A percentile compares a stretch with the other conserved stretches of the same genome.
These are phyloP conservation scores for Rhinopomastus cyanomelas DNA, from an alignment of 2,113 vertebrate genomes.

Conservation along the genomic window DNA sequence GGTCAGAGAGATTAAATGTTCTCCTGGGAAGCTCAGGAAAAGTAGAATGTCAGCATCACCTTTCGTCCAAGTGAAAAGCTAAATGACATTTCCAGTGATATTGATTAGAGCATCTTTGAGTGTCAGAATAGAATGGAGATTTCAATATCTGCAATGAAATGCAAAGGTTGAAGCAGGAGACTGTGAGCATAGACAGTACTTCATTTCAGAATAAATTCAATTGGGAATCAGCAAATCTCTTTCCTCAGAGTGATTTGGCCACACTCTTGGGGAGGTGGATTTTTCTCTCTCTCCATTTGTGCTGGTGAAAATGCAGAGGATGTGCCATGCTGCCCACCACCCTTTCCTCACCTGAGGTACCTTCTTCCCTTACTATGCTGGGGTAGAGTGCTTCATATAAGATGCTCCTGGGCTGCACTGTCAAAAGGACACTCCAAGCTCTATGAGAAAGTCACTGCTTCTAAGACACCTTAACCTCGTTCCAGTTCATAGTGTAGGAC, in stretches of 20 bases:
- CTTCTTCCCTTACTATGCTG: background rate
- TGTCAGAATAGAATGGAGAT: conserved; percentile 30
- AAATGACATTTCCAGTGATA: conserved; percentile 72
- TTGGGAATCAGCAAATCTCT: background rate
- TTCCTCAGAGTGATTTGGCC: background rate
- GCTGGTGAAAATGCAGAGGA: background rate
- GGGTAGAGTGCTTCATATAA: background rate
- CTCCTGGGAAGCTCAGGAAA: conserved; percentile 61
- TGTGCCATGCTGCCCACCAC: no score
- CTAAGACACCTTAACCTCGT: background rate
- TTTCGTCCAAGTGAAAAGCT: conserved; percentile 54
- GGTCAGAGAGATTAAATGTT: conserved; percentile 69
- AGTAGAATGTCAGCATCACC: conserved; percentile 70
- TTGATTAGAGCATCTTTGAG: conserved; percentile 37
- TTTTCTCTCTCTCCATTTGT: background rate
- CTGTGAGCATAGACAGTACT: background rate
- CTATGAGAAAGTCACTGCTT: background rate
- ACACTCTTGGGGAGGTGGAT: background rate
- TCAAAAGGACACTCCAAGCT: background rate
- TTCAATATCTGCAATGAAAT: conserved; percentile 33
- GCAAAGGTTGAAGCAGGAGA: conserved; percentile 20
- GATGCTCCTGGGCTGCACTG: background rate
- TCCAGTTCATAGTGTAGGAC: background rate
- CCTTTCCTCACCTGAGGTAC: background rate
- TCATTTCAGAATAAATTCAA: background rate